Conservation (phyloP, 2,888 invertebrate species). For the Anodontia alba region DNA sequence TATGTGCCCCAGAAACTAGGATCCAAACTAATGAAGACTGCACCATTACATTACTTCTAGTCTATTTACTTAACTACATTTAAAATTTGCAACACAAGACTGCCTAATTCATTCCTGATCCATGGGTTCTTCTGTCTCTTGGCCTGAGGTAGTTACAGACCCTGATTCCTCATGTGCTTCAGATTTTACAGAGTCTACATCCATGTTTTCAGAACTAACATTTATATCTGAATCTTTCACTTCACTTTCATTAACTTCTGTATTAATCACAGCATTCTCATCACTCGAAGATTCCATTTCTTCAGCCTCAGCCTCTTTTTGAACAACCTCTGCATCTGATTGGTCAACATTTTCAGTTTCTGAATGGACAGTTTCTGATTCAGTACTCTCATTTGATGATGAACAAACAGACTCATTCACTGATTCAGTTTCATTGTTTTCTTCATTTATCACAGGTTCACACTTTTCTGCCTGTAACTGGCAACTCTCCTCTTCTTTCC, state of each 20-base stretch:
- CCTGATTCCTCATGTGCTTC: neutral
- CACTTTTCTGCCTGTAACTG: neutral
- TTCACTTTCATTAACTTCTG: constrained; percentile 17
- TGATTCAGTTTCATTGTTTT: neutral
- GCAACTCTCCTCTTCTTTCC: neutral
- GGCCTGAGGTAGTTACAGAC: neutral
- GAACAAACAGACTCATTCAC: neutral
- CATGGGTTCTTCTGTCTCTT: constrained; percentile 34
- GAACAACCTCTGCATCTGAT: constrained; percentile 2
- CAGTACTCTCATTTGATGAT: neutral
- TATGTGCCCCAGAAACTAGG: too few relatives aligned
- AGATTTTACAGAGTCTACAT: neutral
- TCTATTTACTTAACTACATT: too few relatives aligned
- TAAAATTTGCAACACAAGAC: too few relatives aligned
- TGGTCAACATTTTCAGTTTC: constrained; percentile 13
- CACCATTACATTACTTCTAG: too few relatives aligned
- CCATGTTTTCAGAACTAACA: neutral
- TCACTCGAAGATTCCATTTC: constrained; percentile 18
- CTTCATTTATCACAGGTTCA: neutral
- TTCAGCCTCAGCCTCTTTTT: constrained; percentile 7
- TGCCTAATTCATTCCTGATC: constrained; percentile 28
- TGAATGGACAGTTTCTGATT: neutral
- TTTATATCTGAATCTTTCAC: constrained; percentile 11
- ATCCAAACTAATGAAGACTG: too few relatives aligned
- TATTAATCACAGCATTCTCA: constrained; percentile 1